Evolutionary conservation across 1,140 invertebrate genomes (phyloP).

Genomic region (Orius insidiosus): DNA sequence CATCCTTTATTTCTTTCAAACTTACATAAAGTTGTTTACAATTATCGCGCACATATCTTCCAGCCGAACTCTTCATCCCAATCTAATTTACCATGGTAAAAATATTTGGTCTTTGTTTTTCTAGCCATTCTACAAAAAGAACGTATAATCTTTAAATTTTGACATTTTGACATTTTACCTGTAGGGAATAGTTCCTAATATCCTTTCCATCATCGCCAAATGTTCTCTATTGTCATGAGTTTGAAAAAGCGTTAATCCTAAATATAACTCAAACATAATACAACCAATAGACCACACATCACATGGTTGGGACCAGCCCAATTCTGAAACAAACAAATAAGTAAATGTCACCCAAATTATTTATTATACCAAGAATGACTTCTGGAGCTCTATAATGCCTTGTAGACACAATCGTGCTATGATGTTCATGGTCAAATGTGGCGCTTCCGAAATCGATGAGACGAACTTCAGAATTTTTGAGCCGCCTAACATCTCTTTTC

Average conservation of each 20-base stretch:
- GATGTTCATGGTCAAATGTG: constrained; percentile 99
- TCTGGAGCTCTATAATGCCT: constrained; percentile 97
- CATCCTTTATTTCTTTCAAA: constrained; percentile 23
- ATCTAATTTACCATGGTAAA: constrained; percentile 82
- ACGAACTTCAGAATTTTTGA: constrained; percentile 84
- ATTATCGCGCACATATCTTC: constrained; percentile 93
- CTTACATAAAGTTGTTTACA: constrained; percentile 87
- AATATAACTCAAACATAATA: constrained; percentile 96
- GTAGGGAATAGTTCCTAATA: constrained; percentile 87
- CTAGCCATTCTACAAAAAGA: constrained; percentile 57
- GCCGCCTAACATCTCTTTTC: constrained; percentile 67
- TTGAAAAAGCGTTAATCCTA: constrained; percentile 97
- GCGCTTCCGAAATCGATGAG: constrained; percentile 99
- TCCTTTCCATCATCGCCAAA: constrained; percentile 99
- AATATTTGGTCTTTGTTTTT: constrained; percentile 95
- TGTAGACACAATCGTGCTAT: constrained; percentile 97
- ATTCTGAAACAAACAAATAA: constrained; percentile 51
- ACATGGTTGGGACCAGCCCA: constrained; percentile 98
- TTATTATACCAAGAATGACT: constrained; percentile 92
- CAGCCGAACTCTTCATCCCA: constrained; percentile 90
- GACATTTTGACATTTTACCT: constrained; percentile 31
- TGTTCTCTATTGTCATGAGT: constrained; percentile 99
- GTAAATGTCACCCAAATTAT: too few species aligned
- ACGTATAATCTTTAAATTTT: neutral
- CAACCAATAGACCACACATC: constrained; percentile 99